Conservation (phyloP, 2,113 vertebrate genomes). For the Rynchops niger region DNA sequence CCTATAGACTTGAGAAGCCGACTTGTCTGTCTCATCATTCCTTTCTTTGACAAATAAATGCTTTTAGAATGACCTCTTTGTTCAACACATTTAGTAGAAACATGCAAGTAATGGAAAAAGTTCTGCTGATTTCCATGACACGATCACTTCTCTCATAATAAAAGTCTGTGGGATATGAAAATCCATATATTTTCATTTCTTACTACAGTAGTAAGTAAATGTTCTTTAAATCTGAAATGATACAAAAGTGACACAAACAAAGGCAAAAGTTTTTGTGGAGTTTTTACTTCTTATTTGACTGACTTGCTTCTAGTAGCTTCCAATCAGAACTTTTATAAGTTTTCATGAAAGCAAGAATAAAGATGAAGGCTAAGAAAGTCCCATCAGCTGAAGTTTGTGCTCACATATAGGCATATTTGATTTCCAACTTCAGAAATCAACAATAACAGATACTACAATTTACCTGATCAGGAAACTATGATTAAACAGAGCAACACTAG, state of each 20-base stretch:
- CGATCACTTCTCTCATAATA: background rate
- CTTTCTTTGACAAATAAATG: background rate
- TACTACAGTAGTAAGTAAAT: background rate
- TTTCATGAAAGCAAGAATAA: background rate
- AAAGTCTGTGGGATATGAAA: background rate
- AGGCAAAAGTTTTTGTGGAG: background rate
- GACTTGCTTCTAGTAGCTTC: background rate
- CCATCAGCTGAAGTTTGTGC: background rate
- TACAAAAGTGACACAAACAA: background rate
- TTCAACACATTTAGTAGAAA: constrained; percentile 13
- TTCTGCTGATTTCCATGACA: background rate
- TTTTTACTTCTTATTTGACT: background rate
- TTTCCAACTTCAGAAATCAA: background rate
- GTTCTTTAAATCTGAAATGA: background rate
- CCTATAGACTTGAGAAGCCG: background rate
- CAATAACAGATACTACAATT: background rate
- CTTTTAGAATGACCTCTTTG: constrained; percentile 4
- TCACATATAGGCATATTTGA: background rate
- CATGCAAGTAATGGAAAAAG: background rate
- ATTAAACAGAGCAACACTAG: background rate
- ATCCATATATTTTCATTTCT: background rate
- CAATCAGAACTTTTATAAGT: background rate
- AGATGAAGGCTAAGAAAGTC: background rate
- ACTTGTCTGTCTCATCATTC: background rate
- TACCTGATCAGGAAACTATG: background rate